Conservation (phyloP, 2,797 vertebrate genomes). For the Coilia nasus region DNA sequence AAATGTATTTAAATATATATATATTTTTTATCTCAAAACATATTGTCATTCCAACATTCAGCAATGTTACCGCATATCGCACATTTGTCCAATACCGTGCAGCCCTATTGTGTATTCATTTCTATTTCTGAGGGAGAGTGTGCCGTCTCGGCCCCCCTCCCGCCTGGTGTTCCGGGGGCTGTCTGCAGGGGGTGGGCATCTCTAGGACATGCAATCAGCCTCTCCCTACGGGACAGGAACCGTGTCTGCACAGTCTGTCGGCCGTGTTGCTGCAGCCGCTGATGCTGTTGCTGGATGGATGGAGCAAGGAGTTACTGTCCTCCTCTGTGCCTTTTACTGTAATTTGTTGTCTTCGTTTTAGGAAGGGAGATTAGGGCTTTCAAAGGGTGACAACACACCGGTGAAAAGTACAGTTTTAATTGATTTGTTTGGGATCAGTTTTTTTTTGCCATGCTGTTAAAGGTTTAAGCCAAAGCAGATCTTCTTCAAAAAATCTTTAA, state of each 20-base stretch:
- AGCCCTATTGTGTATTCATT: too few relatives aligned
- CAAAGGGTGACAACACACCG: not conserved
- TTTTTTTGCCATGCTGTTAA: too few relatives aligned
- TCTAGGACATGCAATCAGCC: not conserved
- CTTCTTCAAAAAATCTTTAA: too few relatives aligned
- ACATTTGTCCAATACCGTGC: too few relatives aligned
- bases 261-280: conserved; percentile 19
- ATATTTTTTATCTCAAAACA: too few relatives aligned
- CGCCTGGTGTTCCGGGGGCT: not conserved
- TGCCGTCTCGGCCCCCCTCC: too few relatives aligned
- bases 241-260: not conserved
- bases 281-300: not conserved
- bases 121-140: too few relatives aligned
- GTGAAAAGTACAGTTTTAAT: not conserved
- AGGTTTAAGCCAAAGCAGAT: too few relatives aligned
- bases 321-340: not conserved
- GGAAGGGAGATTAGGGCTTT: not conserved
- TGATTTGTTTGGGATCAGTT: not conserved
- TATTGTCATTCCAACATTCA: too few relatives aligned
- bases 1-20: too few relatives aligned
- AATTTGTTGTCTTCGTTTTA: not conserved
- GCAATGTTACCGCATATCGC: too few relatives aligned
- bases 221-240: not conserved
- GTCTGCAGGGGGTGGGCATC: not conserved
- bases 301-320: not conserved